These are phyloP conservation scores for Rotaria sp. DNA, from an alignment of 2,888 invertebrate species.

Conservation along the genomic window DNA sequence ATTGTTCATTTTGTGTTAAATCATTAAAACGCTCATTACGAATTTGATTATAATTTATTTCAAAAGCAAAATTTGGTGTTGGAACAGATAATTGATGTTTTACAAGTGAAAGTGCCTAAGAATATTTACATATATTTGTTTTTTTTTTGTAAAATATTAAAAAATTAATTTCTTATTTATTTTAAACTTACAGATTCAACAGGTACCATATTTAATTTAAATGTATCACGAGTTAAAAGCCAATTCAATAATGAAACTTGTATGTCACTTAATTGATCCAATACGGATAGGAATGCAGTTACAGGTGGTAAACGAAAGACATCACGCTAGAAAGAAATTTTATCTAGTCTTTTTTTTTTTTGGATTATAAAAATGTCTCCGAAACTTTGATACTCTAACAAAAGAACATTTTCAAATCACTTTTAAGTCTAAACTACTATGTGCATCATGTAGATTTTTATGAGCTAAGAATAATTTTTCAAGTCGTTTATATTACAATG, in stretches of 20 bases:
- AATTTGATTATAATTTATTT: constrained; percentile 45
- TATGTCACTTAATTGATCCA: background rate
- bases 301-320: constrained; percentile 21
- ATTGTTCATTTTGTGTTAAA: constrained; percentile 42
- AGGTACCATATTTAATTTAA: background rate
- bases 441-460: too few relatives aligned
- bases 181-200: background rate
- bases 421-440: too few relatives aligned
- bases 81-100: constrained; percentile 28
- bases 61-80: constrained; percentile 47
- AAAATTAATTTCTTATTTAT: background rate
- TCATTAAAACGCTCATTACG: constrained; percentile 46
- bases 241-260: constrained; percentile 16
- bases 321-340: background rate
- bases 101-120: background rate
- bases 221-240: constrained; percentile 1
- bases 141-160: background rate
- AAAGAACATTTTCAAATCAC: too few relatives aligned
- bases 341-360: too few relatives aligned
- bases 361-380: too few relatives aligned
- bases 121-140: background rate
- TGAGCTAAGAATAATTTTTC: too few relatives aligned
- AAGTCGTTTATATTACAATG: too few relatives aligned
- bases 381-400: too few relatives aligned
- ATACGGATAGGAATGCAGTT: background rate